These are phyloP conservation scores for Micromussa lordhowensis DNA, from an alignment of 92 coral and sea anemone genomes.

Conservation along the genomic window DNA sequence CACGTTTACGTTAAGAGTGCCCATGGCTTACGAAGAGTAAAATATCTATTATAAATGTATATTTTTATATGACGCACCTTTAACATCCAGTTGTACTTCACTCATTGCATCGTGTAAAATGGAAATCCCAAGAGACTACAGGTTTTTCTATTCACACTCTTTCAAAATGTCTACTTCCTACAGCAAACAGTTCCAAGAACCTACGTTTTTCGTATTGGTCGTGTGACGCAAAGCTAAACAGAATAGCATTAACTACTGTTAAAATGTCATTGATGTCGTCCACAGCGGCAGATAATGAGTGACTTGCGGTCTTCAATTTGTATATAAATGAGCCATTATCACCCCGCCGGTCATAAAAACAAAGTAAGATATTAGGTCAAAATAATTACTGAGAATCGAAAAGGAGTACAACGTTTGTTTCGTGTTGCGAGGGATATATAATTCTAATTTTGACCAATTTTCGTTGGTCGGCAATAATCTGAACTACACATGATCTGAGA, in stretches of 20 bases:
- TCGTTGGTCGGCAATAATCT: too few species aligned
- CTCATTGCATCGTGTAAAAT: neutral
- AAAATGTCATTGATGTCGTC: neutral
- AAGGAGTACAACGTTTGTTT: neutral
- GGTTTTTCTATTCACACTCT: neutral
- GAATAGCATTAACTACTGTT: neutral
- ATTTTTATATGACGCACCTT: neutral
- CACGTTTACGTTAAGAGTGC: neutral
- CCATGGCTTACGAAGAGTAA: neutral
- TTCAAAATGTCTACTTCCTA: neutral
- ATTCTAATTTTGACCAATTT: too few species aligned
- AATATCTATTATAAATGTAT: neutral
- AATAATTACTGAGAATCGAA: neutral
- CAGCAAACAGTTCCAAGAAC: neutral
- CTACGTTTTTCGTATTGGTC: neutral
- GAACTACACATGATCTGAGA: too few species aligned
- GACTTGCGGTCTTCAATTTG: constrained; percentile 2
- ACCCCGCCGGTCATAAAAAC: neutral
- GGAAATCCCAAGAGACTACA: neutral
- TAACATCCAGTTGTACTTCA: neutral
- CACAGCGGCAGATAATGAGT: constrained; percentile 11
- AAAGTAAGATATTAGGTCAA: neutral
- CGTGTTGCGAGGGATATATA: neutral
- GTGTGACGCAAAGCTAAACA: neutral
- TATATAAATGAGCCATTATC: constrained; percentile 8